Evolutionary conservation across 2,113 vertebrate genomes (phyloP), one percentile per base, ranked within the genome.

Genomic region (Holacanthus passer): DNA sequence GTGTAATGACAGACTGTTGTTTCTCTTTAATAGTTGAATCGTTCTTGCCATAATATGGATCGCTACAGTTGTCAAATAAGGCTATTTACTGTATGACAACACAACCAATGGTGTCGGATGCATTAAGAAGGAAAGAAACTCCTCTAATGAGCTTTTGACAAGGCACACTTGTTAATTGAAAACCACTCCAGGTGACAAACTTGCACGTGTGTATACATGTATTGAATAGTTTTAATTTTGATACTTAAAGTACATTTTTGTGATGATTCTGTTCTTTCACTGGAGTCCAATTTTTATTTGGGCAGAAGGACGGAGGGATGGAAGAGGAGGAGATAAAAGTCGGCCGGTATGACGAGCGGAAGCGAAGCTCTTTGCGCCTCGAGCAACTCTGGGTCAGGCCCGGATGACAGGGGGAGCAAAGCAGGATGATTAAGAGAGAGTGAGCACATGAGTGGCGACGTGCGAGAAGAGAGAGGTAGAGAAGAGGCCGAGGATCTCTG

Each of bases 391-490:
- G 64, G 88, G 85, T 84, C 77, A 62, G 77, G 50, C 19, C 12
- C 7, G 73, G 81, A 73, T 85, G 79, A 85, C 74, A 78, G 82
- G 22, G 68, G 48, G 72, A 56, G 84, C 75, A 60, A 79, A 56
- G 43, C 50, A 60, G 47, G 60, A 69, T 89, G 81, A 89, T 88
- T 90, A 91, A 81, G 75, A 82, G 66, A 29, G 80, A 73, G 65
- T n/a, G 69, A 62, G 69, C 59, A 55, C 64, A 39, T 1, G 60
- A 77, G 50, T 24, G 85, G 56, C 35, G 4, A 37, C 47, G 58
- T 71, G 83, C 62, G 72, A 65, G 64, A 69, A 53, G 29, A 32
- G 79, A 48, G 74, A 74, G 63, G 65, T 39, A 24, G 48, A 31
- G 64, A 48, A 60, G 81, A 59, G 79, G 71, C 53, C 52, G 56